Evolutionary conservation across 2,113 vertebrate genomes (phyloP).

Genomic region (Anguilla rostrata): DNA sequence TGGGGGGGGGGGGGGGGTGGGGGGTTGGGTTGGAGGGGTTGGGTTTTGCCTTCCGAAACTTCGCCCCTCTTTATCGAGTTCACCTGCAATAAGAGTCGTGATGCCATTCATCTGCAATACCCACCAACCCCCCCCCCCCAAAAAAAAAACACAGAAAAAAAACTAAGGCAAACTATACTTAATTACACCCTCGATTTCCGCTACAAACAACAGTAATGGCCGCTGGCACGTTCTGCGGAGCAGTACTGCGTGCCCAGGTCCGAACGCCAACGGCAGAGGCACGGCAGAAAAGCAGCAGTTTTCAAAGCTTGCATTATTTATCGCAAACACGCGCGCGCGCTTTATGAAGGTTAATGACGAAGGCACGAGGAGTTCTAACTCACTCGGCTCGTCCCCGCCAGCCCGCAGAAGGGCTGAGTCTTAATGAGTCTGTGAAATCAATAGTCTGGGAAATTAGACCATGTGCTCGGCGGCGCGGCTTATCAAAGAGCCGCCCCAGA

Average conservation of each 20-base stretch:
- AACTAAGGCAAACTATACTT: background rate
- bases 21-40: too few relatives aligned
- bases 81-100: too few relatives aligned
- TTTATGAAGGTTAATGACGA: constrained; percentile 9
- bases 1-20: background rate
- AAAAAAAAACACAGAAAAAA: too few relatives aligned
- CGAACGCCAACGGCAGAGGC: background rate
- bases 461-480: background rate
- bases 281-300: background rate
- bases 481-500: background rate
- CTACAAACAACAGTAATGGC: background rate
- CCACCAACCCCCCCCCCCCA: too few relatives aligned
- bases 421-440: constrained; percentile 21
- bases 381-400: background rate
- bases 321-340: background rate
- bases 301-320: constrained; percentile 6
- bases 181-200: background rate
- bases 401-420: background rate
- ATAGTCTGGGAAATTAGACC: constrained; percentile 14
- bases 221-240: too few relatives aligned
- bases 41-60: background rate
- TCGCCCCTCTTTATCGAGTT: too few relatives aligned
- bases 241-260: background rate
- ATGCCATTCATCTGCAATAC: too few relatives aligned
- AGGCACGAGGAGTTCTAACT: background rate